Base-by-base conservation (phyloP, 2,113 vertebrate species). In the Thalassarche chlororhynchos region DNA sequence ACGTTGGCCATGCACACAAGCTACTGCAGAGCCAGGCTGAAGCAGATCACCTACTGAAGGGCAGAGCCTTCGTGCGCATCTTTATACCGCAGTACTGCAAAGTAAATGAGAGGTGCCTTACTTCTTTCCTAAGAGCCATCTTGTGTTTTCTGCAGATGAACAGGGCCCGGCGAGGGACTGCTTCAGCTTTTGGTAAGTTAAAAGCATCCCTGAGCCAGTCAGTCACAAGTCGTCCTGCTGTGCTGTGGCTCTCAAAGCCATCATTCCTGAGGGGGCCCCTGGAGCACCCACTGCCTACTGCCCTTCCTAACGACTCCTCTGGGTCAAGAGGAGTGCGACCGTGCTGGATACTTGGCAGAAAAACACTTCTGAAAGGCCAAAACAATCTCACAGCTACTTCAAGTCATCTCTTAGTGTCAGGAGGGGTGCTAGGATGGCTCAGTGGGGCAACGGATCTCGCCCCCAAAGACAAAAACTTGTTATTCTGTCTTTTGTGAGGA, bases 111-210 rank as follows among this genome's bases (percentile, higher is more conserved):
- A 68, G 11, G 29, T 11, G 46, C 9, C 38, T 79, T 7, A 19
- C 11, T 40, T 36, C 65, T 32, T 46, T 82, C 25, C 18, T 18
- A 24, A 47, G 25, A 86, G 32, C 4, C 26, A 34, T 23, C 34
- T 13, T 34, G 34, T 20, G 19, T 16, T 76, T 85, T 57, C 44
- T 87, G 61, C 74, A 84, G 20, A 75, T 44, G 54, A 79, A 10
- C 8, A 4, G 55, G 21, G 55, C 29, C 19, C 3, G 8, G 60
- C 0, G 0, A 66, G 34, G 20, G 8, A 23, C 24, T 44, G 29
- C 54, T 69, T 57, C 38, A 74, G 49, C 10, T 84, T 66, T 18
- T 10, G 10, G 3, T 15, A 42, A 47, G 25, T 2, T 66, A 61
- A 71, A 91, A 91, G 49, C 64, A 72, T 9, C 18, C 52, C 26